phyloP scores from a whole-genome alignment of 1,140 invertebrate species.

The Neocloeon triangulifer region DNA sequence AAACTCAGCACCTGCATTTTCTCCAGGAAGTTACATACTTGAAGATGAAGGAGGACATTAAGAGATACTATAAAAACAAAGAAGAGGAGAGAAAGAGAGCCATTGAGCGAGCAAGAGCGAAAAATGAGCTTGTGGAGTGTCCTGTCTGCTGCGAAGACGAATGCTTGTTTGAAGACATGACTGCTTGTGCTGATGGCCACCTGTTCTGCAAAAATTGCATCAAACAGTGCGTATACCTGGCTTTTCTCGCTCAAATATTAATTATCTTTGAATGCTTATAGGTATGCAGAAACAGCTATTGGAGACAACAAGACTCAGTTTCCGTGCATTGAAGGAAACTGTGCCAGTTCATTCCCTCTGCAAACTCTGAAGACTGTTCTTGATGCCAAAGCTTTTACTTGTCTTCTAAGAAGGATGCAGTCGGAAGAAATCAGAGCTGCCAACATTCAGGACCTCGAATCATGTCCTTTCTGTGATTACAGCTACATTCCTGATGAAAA shows the following conservation, averaged over 20 bases:
- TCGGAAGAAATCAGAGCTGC: constrained; percentile 32
- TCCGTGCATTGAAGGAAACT: constrained; percentile 23
- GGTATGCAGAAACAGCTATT: constrained; percentile 22
- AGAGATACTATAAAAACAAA: constrained; percentile 14
- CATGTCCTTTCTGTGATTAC: constrained; percentile 39
- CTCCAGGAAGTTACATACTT: constrained; percentile 22
- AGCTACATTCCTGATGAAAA: constrained; percentile 28
- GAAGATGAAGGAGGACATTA: constrained; percentile 20
- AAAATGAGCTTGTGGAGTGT: constrained; percentile 21
- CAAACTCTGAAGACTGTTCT: constrained; percentile 19
- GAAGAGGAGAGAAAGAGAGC: constrained; percentile 13
- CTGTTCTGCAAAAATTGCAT: constrained; percentile 34
- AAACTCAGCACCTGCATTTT: constrained; percentile 8
- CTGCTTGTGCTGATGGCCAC: constrained; percentile 27
- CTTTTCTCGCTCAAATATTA: too few relatives aligned
- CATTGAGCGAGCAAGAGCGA: constrained; percentile 16
- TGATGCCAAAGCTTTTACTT: constrained; percentile 24
- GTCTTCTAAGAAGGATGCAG: constrained; percentile 24
- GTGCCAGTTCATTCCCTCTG: constrained; percentile 20
- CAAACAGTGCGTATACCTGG: constrained; percentile 11
- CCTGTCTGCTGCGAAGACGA: constrained; percentile 33
- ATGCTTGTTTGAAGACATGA: constrained; percentile 29
- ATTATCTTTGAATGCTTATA: too few relatives aligned
- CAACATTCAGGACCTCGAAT: constrained; percentile 29
- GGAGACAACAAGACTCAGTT: constrained; percentile 26